phyloP scores from a whole-genome alignment of 2,888 invertebrate genomes.

The Liodrosophila aerea region DNA sequence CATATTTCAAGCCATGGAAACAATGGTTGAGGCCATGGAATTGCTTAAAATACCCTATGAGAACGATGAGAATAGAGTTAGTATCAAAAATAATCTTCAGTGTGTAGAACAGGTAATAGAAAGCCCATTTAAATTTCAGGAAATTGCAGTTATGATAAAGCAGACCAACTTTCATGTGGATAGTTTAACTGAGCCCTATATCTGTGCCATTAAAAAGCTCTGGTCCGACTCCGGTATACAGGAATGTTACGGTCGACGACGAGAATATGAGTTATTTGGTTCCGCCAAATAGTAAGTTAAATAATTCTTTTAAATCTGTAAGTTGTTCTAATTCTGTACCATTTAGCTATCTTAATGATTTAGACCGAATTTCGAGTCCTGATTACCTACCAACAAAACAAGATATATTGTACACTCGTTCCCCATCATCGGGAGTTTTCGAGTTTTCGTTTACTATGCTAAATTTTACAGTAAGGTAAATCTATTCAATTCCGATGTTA shows the following conservation, averaged over 20 bases:
- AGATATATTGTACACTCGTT: conserved; percentile 99
- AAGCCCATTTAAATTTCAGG: too few relatives aligned
- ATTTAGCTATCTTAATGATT: conserved; percentile 85
- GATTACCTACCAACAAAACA: conserved; percentile 99
- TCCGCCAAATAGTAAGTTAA: conserved; percentile 99
- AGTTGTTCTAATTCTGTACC: conserved; percentile 16
- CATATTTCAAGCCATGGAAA: conserved; percentile 99
- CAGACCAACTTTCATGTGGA: too few relatives aligned
- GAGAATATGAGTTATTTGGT: conserved; percentile 99
- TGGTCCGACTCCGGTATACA: conserved; percentile 99
- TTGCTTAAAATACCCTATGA: conserved; percentile 98
- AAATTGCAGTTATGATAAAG: too few relatives aligned
- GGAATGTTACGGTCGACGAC: conserved; percentile 98
- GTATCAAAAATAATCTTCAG: conserved; percentile 82
- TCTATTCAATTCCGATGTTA: too few relatives aligned
- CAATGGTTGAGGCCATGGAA: conserved; percentile 99
- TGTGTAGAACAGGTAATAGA: too few relatives aligned
- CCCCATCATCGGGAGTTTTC: conserved; percentile 97
- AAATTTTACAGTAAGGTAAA: conserved; percentile 98
- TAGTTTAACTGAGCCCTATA: conserved; percentile 97
- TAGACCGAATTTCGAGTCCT: conserved; percentile 87
- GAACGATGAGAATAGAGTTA: conserved; percentile 93
- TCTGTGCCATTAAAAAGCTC: conserved; percentile 97
- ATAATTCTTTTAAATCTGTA: neutral
- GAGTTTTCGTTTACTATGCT: conserved; percentile 99